These are phyloP conservation scores for Gambusia affinis DNA, from an alignment of 2,113 vertebrate genomes.

Conservation along the genomic window DNA sequence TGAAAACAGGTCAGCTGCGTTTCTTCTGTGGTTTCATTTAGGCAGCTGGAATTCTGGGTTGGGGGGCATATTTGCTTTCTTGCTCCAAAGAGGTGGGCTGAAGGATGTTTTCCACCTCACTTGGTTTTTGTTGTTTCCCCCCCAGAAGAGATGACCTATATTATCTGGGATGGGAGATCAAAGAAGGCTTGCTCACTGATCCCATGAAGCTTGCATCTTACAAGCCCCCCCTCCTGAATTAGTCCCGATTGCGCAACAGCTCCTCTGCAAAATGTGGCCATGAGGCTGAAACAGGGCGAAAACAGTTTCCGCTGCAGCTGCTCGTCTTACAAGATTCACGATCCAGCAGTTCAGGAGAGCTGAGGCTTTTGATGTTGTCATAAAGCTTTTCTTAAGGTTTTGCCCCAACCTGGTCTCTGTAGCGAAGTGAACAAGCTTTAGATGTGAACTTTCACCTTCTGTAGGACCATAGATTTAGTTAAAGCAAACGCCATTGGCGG, in stretches of 20 bases:
- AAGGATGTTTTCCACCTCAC: constrained; percentile 64
- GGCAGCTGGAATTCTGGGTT: constrained; percentile 1
- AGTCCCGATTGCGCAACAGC: constrained; percentile 52
- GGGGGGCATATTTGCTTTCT: constrained; percentile 43
- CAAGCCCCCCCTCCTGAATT: constrained; percentile 35
- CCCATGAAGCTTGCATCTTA: constrained; percentile 52
- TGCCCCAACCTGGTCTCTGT: background rate
- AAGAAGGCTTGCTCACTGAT: constrained; percentile 66
- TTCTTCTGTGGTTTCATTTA: constrained; percentile 3
- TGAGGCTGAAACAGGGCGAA: constrained; percentile 42
- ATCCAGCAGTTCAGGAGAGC: constrained; percentile 52
- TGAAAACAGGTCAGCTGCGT: constrained; percentile 18
- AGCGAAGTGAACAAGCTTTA: background rate
- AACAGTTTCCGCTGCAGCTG: constrained; percentile 45
- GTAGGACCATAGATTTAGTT: too few relatives aligned
- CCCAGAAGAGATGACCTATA: constrained; percentile 77
- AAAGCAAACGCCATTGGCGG: too few relatives aligned
- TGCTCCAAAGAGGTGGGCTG: constrained; percentile 54
- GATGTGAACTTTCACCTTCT: background rate
- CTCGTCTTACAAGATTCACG: constrained; percentile 47
- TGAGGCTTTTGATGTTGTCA: constrained; percentile 49
- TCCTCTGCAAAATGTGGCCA: constrained; percentile 48
- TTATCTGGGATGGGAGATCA: constrained; percentile 77
- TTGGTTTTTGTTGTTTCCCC: constrained; percentile 74
- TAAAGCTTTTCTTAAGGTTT: constrained; percentile 38